Base-by-base conservation (phyloP, 2,888 invertebrate genomes). In the Ashinkailepas kermadecensis region DNA sequence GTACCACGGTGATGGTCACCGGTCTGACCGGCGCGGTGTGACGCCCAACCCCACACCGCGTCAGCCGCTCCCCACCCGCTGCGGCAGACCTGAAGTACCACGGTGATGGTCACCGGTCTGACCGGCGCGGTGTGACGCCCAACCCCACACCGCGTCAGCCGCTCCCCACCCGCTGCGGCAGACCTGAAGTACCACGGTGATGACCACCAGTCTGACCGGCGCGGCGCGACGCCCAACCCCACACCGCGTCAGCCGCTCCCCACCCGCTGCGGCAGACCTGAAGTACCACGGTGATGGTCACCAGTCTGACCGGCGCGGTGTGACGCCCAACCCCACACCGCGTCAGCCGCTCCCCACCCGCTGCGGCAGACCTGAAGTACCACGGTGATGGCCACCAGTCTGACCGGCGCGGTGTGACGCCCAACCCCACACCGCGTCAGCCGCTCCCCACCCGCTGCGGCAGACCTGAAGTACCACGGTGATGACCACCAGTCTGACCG, bases 181-280 rank as follows among this genome's bases (percentile, higher is more conserved):
- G 98, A 98, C 89, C 89, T 97, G 83, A 91, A 94, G 83, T 95
- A 95, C 89, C 93, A 94, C 25, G 96, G 97, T 4, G 39, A 39
- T 39, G 39, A 4, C 4, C 2, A 39, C 39, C 39, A 39, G 39
- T 39, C 2, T 39, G 39, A 39, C 39, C 39, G 4, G 39, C 39
- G 39, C 39, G 39, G 39, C 39, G 39, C 4, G 39, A 4, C 39
- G 39, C 39, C 39, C 39, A 39, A 39, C 39, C 39, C 1, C 39
- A 39, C 39, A 39, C 39, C 39, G 39, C 39, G 39, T 39, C 39
- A 39, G 39, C 39, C 39, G 39, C 39, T 39, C 57, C n/a, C 65
- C 64, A 25, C 56, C 54, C 7, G 54, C 56, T 6, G 15, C 86
- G 87, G 25, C 87, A 95, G 98, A 98, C 89, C 89, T 97, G 83